Percentiles rank a stretch among this genome's conserved stretches.
Conservation (phyloP, 2,888 invertebrate species). For the Lydus trimaculatus region DNA sequence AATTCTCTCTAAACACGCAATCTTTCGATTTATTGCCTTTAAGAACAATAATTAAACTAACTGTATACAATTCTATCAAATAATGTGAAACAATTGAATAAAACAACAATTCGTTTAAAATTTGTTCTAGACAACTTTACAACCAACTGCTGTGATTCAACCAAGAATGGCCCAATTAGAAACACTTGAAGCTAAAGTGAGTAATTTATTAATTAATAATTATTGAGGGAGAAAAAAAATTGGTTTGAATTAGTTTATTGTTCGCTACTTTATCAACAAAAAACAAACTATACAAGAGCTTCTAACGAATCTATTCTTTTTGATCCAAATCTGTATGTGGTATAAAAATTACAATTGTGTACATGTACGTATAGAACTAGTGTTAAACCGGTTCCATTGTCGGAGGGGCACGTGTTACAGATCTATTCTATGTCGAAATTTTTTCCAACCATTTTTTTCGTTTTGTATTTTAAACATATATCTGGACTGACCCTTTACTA, state of each 20-base stretch:
- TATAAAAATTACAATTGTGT: too few relatives aligned
- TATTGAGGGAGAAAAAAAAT: too few relatives aligned
- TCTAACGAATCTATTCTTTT: neutral
- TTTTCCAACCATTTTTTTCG: neutral
- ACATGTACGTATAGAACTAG: too few relatives aligned
- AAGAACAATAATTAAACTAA: neutral
- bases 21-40: neutral
- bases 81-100: slow-evolving; percentile 17
- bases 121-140: slow-evolving; percentile 59
- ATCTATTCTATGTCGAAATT: neutral
- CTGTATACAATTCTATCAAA: too few relatives aligned
- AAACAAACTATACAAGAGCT: neutral
- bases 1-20: neutral
- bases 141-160: slow-evolving; percentile 57
- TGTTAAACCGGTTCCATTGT: neutral
- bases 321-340: neutral
- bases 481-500: neutral
- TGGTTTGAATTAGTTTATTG: too few relatives aligned
- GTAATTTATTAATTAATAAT: slow-evolving; percentile 40
- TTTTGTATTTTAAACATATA: neutral
- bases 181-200: slow-evolving; percentile 80
- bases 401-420: slow-evolving; percentile 5
- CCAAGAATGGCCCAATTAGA: slow-evolving; percentile 75
- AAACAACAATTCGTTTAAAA: neutral
- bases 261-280: neutral